These are phyloP conservation scores for Coleophora deauratella DNA, from an alignment of 2,888 invertebrate species.

Conservation along the genomic window DNA sequence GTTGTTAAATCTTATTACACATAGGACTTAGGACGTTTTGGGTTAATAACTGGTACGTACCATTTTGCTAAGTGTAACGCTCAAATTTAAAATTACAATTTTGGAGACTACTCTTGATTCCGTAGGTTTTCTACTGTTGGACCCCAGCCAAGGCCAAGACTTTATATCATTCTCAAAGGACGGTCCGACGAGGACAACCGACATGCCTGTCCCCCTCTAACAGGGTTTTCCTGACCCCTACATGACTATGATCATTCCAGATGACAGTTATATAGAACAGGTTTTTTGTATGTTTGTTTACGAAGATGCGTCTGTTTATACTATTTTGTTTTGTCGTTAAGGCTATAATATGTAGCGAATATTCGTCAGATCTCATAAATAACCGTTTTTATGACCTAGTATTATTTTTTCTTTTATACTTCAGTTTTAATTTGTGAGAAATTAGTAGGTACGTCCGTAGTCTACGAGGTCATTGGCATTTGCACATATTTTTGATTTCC, in stretches of 20 bases:
- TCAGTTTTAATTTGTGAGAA: too few relatives aligned
- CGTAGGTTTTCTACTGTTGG: constrained; percentile 1
- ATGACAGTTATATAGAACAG: constrained; percentile 9
- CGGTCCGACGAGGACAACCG: constrained; percentile 10
- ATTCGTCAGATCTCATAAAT: too few relatives aligned
- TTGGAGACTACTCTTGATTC: background rate
- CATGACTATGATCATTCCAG: constrained; percentile 3
- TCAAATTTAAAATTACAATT: too few relatives aligned
- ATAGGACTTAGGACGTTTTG: too few relatives aligned
- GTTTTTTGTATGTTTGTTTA: constrained; percentile 6
- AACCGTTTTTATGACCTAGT: too few relatives aligned
- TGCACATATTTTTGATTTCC: too few relatives aligned
- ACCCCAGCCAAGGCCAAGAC: constrained; percentile 3
- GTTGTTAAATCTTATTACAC: too few relatives aligned
- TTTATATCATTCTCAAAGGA: constrained; percentile 15
- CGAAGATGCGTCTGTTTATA: background rate
- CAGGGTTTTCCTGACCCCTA: constrained; percentile 10
- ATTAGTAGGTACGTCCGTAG: too few relatives aligned
- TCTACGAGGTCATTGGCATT: too few relatives aligned
- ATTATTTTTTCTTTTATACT: too few relatives aligned
- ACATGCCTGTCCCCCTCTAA: constrained; percentile 8
- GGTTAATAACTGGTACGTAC: too few relatives aligned
- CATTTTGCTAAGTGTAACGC: too few relatives aligned
- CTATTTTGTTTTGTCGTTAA: background rate
- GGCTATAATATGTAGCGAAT: background rate